A percentile compares a stretch with the other conserved stretches of the same genome.
Conservation (phyloP, 2,888 invertebrate species). For the Oconnorella tubifera region DNA sequence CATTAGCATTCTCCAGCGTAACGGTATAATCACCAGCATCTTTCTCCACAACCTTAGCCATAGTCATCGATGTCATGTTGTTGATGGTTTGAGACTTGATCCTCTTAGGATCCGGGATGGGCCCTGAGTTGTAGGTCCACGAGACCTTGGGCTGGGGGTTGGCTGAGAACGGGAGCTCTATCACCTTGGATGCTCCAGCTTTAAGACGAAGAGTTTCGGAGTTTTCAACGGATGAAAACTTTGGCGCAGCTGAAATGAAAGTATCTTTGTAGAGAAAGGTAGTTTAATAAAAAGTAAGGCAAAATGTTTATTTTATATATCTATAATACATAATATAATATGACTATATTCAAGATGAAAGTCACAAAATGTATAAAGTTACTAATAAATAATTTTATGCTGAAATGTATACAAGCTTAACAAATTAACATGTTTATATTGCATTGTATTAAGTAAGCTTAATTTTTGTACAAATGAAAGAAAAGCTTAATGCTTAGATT, state of each 20-base stretch:
- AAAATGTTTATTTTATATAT: too few species aligned
- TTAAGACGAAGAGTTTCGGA: slow-evolving; percentile 35
- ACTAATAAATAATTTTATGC: too few species aligned
- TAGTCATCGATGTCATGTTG: slow-evolving; percentile 36
- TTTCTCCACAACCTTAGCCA: slow-evolving; percentile 31
- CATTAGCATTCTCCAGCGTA: slow-evolving; percentile 37
- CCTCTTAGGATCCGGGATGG: slow-evolving; percentile 24
- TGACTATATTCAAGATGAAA: too few species aligned
- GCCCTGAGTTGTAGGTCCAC: slow-evolving; percentile 34
- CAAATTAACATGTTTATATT: too few species aligned
- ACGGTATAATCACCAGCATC: slow-evolving; percentile 39
- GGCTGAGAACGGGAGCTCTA: slow-evolving; percentile 37
- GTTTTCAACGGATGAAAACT: slow-evolving; percentile 28
- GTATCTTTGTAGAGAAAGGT: too few species aligned
- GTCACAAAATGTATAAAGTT: too few species aligned
- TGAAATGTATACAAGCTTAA: too few species aligned
- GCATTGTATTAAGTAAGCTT: too few species aligned
- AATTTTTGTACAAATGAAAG: too few species aligned
- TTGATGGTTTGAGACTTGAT: slow-evolving; percentile 34
- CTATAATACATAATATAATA: too few species aligned
- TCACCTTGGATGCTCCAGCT: slow-evolving; percentile 32
- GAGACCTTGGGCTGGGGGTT: slow-evolving; percentile 38
- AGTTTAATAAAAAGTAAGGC: too few species aligned
- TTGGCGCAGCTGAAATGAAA: slow-evolving; percentile 36
- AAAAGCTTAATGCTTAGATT: too few species aligned